These are phyloP conservation scores for Amblyraja radiata DNA, from an alignment of 2,797 vertebrate species.

Conservation along the genomic window DNA sequence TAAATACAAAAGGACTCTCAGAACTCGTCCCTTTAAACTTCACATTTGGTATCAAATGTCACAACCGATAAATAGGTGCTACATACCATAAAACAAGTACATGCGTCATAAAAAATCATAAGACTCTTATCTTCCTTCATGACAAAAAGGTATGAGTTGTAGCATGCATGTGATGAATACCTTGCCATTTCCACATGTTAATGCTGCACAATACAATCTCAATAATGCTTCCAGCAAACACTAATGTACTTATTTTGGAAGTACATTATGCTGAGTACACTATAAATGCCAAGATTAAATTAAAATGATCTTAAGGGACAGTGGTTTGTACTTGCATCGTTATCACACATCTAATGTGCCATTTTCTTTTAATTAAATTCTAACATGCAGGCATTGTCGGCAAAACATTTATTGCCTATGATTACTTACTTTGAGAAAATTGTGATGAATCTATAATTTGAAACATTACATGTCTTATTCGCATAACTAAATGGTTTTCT, in stretches of 20 bases:
- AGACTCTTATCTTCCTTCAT: neutral
- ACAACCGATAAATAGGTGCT: neutral
- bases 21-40: constrained; percentile 11
- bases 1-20: neutral
- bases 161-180: neutral
- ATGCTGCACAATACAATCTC: neutral
- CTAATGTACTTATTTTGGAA: neutral
- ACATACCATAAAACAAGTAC: neutral
- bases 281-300: neutral
- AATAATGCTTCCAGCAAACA: neutral
- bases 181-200: neutral
- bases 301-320: neutral
- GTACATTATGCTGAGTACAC: neutral
- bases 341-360: neutral
- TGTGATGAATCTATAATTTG: neutral
- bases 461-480: neutral
- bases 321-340: neutral
- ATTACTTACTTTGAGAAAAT: neutral
- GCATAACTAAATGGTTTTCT: neutral
- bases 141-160: neutral
- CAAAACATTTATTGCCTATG: neutral
- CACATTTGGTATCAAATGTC: neutral
- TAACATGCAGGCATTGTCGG: too few species aligned
- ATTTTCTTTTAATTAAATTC: neutral
- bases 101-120: neutral